These are phyloP conservation scores for Pantherophis vulpinus DNA, from an alignment of 2,797 vertebrate species.

Conservation along the genomic window DNA sequence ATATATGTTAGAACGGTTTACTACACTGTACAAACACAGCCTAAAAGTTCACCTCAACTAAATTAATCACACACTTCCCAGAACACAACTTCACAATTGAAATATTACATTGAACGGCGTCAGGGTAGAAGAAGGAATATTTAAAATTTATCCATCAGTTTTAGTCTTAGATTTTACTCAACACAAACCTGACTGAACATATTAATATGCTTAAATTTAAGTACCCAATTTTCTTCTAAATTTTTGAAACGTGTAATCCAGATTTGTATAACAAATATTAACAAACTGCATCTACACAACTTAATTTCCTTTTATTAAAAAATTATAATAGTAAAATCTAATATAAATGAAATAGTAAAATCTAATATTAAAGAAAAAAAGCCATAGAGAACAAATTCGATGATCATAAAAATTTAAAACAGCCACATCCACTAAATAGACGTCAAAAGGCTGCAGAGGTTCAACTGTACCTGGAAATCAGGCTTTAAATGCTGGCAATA, in stretches of 20 bases:
- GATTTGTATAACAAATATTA: not conserved
- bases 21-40: not conserved
- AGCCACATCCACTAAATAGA: not conserved
- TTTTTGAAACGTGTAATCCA: not conserved
- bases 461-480: not conserved
- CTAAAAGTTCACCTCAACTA: not conserved
- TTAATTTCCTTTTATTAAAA: not conserved
- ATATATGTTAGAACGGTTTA: not conserved
- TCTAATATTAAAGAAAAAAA: not conserved
- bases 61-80: not conserved
- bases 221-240: not conserved
- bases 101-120: not conserved
- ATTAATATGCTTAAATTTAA: not conserved
- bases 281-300: not conserved
- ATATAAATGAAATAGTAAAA: no score
- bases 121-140: not conserved
- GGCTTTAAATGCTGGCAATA: not conserved
- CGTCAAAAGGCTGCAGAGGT: not conserved
- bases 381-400: not conserved
- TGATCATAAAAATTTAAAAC: not conserved
- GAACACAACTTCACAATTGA: not conserved
- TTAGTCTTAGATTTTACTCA: not conserved
- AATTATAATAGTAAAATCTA: not conserved
- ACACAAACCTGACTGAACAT: not conserved
- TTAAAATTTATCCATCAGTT: not conserved